phyloP scores from a whole-genome alignment of 2,888 invertebrate species.

The Eupithecia abbreviata region DNA sequence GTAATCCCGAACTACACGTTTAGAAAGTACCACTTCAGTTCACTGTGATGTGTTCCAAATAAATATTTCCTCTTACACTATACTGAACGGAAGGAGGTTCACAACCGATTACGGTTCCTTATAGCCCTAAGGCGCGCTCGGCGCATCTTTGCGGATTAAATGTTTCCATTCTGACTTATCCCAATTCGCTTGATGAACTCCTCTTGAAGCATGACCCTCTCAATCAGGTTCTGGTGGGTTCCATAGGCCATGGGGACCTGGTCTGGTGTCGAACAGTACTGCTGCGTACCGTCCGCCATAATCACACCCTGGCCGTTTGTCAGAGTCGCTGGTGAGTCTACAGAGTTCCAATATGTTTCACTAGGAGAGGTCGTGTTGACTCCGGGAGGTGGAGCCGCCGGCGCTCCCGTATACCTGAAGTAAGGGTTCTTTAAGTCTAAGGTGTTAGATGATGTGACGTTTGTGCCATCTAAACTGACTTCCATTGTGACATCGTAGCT shows the following conservation, averaged over 20 bases:
- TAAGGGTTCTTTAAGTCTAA: conserved; percentile 99
- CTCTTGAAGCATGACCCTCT: conserved; percentile 81
- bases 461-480: conserved; percentile 94
- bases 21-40: conserved; percentile 55
- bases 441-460: conserved; percentile 93
- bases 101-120: conserved; percentile 82
- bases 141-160: conserved; percentile 81
- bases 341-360: conserved; percentile 94
- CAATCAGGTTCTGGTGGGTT: conserved; percentile 78
- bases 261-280: conserved; percentile 74
- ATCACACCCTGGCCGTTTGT: conserved; percentile 77
- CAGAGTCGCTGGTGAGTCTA: conserved; percentile 87
- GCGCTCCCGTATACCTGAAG: conserved; percentile 97
- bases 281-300: conserved; percentile 72
- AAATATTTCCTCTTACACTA: conserved; percentile 81
- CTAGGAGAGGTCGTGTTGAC: conserved; percentile 95
- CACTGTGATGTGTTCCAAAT: conserved; percentile 69
- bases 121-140: conserved; percentile 80
- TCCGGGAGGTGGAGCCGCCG: conserved; percentile 96
- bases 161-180: conserved; percentile 82
- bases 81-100: conserved; percentile 79
- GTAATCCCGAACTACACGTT: conserved; percentile 48
- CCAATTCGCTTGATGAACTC: conserved; percentile 82
- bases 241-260: conserved; percentile 70
- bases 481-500: conserved; percentile 99